Conservation (phyloP, 2,888 invertebrate species). For the Mythimna ferrago region DNA sequence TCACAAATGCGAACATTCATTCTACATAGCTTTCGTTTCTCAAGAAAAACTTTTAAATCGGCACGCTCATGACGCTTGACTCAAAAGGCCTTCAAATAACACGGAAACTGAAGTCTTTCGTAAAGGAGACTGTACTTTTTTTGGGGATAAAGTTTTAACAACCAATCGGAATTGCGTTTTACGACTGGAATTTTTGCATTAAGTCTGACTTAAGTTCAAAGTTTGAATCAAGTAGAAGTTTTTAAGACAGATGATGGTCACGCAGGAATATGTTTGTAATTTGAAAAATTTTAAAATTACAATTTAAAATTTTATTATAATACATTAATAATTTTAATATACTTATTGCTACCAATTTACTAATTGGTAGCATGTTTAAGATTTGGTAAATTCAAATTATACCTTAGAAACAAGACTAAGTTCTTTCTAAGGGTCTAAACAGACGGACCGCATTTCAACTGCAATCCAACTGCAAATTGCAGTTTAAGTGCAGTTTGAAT, state of each 20-base stretch:
- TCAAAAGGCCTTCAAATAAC: slow-evolving; percentile 21
- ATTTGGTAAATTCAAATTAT: too few relatives aligned
- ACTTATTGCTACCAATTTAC: too few relatives aligned
- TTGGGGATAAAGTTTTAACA: slow-evolving; percentile 5
- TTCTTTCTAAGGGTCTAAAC: too few relatives aligned
- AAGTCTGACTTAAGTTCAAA: not conserved
- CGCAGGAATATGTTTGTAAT: too few relatives aligned
- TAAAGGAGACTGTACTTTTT: not conserved
- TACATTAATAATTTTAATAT: too few relatives aligned
- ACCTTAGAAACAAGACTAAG: too few relatives aligned
- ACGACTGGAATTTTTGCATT: not conserved
- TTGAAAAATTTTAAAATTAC: too few relatives aligned
- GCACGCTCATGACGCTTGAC: not conserved
- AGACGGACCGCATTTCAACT: too few relatives aligned
- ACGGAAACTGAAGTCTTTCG: slow-evolving; percentile 10
- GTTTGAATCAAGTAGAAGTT: not conserved
- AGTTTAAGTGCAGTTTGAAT: too few relatives aligned
- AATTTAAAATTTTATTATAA: too few relatives aligned
- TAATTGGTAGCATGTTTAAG: too few relatives aligned
- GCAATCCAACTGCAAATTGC: too few relatives aligned
- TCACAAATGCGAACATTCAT: not conserved
- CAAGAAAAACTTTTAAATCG: slow-evolving; percentile 7
- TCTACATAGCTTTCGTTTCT: not conserved
- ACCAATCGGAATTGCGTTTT: slow-evolving; percentile 6
- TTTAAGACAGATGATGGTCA: not conserved